Evolutionary conservation across 2,113 vertebrate genomes (phyloP), one percentile per base, ranked within the genome.

Genomic region (Leptodactylus fuscus): DNA sequence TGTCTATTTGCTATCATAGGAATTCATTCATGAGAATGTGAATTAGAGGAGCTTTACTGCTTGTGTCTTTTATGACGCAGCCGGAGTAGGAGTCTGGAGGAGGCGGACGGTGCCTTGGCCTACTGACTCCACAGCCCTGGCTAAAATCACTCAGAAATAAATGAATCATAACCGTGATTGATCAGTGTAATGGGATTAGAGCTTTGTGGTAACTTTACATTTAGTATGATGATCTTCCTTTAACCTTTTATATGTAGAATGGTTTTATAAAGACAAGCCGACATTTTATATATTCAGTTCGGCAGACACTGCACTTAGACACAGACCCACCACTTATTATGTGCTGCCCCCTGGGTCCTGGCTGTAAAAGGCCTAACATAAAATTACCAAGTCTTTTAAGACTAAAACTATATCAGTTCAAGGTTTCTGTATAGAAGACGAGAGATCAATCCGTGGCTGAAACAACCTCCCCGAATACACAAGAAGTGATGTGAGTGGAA

Each of bases 381-480:
- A 51, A 49, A 22, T 82, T 58, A 44, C 74, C 12, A 58, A 60
- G 69, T 75, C 38, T 41, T 71, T 49, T 82, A 74, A 34, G 49
- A 74, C 34, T 48, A 34, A 36, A 69, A 44, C 81, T 44, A 60
- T 27, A 82, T 49, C n/a, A 55, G 75, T 36, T 10, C 13, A 41
- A 16, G 34, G 34, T 38, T 36, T 18, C 67, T 41, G 46, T 70
- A 27, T 16, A 51, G 44, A 49, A 36, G 80, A 69, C 67, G 55
- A 82, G 49, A 53, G 69, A 73, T 73, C 70, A 82, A 82, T 82
- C 67, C 70, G 36, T 46, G 36, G 69, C 36, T 83, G 71, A 58
- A 58, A 46, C 46, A 53, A 60, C 9, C 27, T 75, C 9, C 58
- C 65, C 53, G 12, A 75, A 83, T 81, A 18, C 77, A 70, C 77